These are phyloP conservation scores for Amphibalanus amphitrite DNA, from an alignment of 1,140 invertebrate genomes.

Conservation along the genomic window DNA sequence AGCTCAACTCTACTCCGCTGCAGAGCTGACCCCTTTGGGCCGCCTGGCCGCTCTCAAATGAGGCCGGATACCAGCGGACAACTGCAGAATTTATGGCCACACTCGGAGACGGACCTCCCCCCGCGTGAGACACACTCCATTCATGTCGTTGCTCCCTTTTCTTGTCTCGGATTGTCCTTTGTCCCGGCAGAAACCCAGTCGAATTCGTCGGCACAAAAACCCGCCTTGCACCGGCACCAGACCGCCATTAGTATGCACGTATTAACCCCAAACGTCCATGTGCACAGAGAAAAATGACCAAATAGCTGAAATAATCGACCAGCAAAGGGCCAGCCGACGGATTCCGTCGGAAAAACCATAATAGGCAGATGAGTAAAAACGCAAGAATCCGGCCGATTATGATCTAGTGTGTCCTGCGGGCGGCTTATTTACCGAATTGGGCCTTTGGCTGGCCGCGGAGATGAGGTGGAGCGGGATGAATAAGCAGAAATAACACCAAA, in stretches of 20 bases:
- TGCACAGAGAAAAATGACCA: neutral
- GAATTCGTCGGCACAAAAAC: neutral
- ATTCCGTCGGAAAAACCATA: neutral
- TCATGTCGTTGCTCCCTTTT: neutral
- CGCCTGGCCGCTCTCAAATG: too few species aligned
- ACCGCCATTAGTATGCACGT: neutral
- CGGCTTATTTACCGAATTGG: neutral
- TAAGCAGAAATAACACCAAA: constrained; percentile 2
- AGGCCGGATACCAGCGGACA: too few species aligned
- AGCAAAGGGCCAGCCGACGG: neutral
- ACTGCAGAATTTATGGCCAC: neutral
- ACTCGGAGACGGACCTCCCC: neutral
- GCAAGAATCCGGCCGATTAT: neutral
- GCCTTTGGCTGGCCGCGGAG: neutral
- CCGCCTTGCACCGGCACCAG: neutral
- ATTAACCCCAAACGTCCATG: constrained; percentile 1
- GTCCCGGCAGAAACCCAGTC: neutral
- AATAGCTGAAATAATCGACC: neutral
- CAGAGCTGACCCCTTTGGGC: too few species aligned
- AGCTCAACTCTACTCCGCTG: too few species aligned
- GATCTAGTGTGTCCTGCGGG: neutral
- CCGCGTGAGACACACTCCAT: neutral
- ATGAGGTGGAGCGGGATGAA: neutral
- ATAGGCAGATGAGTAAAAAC: neutral
- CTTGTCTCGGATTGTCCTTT: neutral